Evolutionary conservation across 2,888 invertebrate genomes (phyloP), one percentile per base, ranked within the genome.

Genomic region (Microplitis manilae): DNA sequence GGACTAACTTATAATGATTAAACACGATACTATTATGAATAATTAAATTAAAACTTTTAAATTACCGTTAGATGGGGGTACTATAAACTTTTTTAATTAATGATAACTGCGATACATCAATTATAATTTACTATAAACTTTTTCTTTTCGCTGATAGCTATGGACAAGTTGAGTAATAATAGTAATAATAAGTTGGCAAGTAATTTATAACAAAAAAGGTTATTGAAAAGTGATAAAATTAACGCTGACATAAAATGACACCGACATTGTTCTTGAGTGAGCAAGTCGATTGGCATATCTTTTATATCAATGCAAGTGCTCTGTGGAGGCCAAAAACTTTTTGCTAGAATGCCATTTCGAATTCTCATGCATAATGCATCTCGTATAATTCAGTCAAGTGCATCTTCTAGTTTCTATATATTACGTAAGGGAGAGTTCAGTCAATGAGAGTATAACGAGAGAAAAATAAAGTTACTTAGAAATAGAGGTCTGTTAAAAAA

Each of bases 271-370:
- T 20, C 7, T 62, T 8, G 20, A 62, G 50, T 50, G 13, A 50
- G 50, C 13, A 15, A 62, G 62, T 15, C 15, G 62, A 62, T 62
- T 62, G 62, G 62, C 15, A 62, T 62, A 7, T 62, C 62, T 62
- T 62, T 62, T 62, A 62, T 62, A 20, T 62, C 15, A 13, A 50
- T 50, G 13, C 50, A 50, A 62, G 6, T n/a, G n/a, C 62, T 15
- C 62, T 6, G 20, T n/a, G 2, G 20, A 15, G 20, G 15, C 62
- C 5, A 1, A 15, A 62, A 62, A 20, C 20, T 62, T 62, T 17
- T 62, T 17, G 6, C 62, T 20, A 17, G 62, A 15, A 62, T 62
- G 62, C 17, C 20, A 9, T 17, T 8, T 62, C 62, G 5, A 62
- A 1, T 62, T 62, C 15, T 62, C 62, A 62, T 62, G 62, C 15